These are phyloP conservation scores for Xyliphius kryptos DNA, from an alignment of 2,113 vertebrate species.

Conservation along the genomic window DNA sequence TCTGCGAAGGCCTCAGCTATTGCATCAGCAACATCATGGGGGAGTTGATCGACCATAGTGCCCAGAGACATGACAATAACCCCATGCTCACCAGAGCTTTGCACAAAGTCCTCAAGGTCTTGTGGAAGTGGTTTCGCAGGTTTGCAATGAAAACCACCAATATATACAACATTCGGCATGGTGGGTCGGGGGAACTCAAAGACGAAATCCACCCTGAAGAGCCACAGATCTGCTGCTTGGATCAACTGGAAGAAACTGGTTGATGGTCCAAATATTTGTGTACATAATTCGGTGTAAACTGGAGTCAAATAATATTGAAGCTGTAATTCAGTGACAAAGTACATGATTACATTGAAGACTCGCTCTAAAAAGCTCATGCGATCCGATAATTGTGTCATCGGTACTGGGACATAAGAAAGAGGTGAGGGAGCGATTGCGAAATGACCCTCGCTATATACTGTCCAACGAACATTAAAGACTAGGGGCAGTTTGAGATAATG, in stretches of 20 bases:
- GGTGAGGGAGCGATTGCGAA: slow-evolving; percentile 43
- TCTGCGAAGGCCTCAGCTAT: slow-evolving; percentile 35
- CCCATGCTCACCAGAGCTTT: slow-evolving; percentile 36
- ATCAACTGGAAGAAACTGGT: background rate
- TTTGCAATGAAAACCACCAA: slow-evolving; percentile 34
- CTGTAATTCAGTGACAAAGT: slow-evolving; percentile 9
- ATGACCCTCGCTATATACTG: slow-evolving; percentile 37
- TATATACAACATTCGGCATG: slow-evolving; percentile 36
- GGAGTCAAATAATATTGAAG: background rate
- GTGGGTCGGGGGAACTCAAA: slow-evolving; percentile 36
- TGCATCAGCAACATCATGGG: slow-evolving; percentile 24
- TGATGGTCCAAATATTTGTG: slow-evolving; percentile 5
- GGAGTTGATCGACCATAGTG: slow-evolving; percentile 29
- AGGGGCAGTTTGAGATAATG: slow-evolving; percentile 45
- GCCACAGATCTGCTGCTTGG: slow-evolving; percentile 30
- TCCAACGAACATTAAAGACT: slow-evolving; percentile 47
- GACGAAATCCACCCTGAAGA: slow-evolving; percentile 29
- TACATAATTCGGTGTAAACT: background rate
- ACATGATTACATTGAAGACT: slow-evolving; percentile 28
- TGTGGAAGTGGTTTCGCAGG: slow-evolving; percentile 29
- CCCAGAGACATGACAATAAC: slow-evolving; percentile 40
- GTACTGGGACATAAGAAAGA: slow-evolving; percentile 42
- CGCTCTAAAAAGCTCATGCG: slow-evolving; percentile 43
- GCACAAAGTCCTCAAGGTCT: slow-evolving; percentile 36
- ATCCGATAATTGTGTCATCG: slow-evolving; percentile 34